Evolutionary conservation across 1,140 invertebrate genomes (phyloP), one percentile per base, ranked within the genome.

Genomic region (Dufourea novaeangliae): DNA sequence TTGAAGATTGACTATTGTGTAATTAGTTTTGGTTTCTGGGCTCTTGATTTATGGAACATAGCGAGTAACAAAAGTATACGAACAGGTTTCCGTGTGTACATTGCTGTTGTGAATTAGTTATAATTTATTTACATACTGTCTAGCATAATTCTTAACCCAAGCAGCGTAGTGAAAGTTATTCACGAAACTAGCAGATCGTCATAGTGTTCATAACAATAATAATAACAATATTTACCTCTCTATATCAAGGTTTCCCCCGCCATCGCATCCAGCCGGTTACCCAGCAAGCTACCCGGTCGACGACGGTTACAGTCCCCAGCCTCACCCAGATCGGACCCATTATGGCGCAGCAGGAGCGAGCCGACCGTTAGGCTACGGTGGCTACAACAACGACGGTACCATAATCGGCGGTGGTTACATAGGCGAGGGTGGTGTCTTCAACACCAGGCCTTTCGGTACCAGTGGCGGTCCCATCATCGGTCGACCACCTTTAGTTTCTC

Each of bases 401-500:
- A 86, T 92, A 25, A 80, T 90, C 27, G 91, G 90, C 1, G 92
- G 92, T 20, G 91, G 91, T 8, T 93, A 93, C 57, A 85, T 91
- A 50, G 90, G 90, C 10, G 92, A 92, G 46, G 90, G 90, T 34
- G 91, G 91, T 10, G 89, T 92, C 1, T 92, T 90, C 62, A 91
- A 92, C 59, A 57, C 89, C 1, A 83, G 90, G 41, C 91, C 90
- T 0, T 90, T 90, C 44, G 90, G 89, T 4, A 89, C 79, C n/a
- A 84, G 80, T 39, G 91, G 92, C 3, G 91, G 91, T 0, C 90
- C 91, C 0, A 92, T 92, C 32, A 92, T 92, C 54, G 92, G 91
- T 7, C 87, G 91, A 57, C 92, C 92, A 0, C 92, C 92, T n/a
- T 70, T 92, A 7, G 52, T 92, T 63, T 92, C 94, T 2, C 91